Base-by-base conservation (phyloP, 2,113 vertebrate genomes). In the Amblyopsis rosae region DNA sequence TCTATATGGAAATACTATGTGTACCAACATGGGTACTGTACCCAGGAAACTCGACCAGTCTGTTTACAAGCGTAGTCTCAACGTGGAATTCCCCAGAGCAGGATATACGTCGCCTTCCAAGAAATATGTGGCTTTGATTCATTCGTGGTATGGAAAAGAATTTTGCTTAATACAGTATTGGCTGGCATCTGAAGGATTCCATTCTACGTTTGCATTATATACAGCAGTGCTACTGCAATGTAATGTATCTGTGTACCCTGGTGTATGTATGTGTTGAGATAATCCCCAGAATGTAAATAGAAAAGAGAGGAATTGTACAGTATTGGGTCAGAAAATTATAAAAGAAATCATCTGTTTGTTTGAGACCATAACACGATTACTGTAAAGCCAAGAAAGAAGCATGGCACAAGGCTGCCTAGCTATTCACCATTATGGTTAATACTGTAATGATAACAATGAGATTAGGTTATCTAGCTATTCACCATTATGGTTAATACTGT, bases 1-100 rank as follows among this genome's bases (percentile, higher is more conserved):
- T 92, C 89, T 93, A 91, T 92, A 93, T 92, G 91, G 83, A 90
- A 92, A 93, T 92, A 50, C 64, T 75, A 79, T 75, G 79, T 86
- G 66, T 76, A 70, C 69, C 50, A 70, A 61, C 61, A 69, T 26
- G 26, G 26, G 26, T 65, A 71, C 49, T 68, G 49, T 73, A 67
- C 71, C 70, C 53, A 6, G 72, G 57, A 61, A 75, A 79, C 70
- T 75, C 68, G 56, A 73, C 15, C 5, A 63, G 51, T 53, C 41
- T 16, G 60, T 55, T 67, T 58, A 69, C 73, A 74, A 73, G 61
- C 61, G 60, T 51, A 4, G 46, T 75, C 65, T 79, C 82, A 84
- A 81, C 84, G 57, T 65, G 63, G 12, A 13, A 57, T 71, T 66
- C 47, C 26, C n/a, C 16, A 68, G 46, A 56, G 63, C 67, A 75